Percentiles rank a stretch among this genome's conserved stretches.
phyloP scores from a whole-genome alignment of 2,113 vertebrate genomes.

The Heterotilapia buettikoferi region DNA sequence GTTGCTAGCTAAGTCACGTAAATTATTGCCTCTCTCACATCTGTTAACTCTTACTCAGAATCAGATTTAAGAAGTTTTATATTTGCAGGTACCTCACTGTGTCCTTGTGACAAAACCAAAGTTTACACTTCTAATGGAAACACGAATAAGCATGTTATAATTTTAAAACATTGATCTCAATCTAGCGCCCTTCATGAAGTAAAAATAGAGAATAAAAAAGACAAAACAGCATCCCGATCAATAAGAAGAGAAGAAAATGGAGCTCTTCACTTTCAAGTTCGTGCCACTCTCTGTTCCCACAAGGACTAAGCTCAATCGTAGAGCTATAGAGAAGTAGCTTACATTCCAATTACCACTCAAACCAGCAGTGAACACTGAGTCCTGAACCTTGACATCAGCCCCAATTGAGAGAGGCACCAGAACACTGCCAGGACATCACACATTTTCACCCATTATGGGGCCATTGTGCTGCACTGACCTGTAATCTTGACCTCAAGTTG shows the following conservation, averaged over 20 bases:
- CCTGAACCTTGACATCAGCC: conserved; percentile 27
- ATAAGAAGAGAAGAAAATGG: neutral
- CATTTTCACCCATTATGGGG: conserved; percentile 16
- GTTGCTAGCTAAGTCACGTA: neutral
- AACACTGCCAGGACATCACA: neutral
- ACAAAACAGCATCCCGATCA: neutral
- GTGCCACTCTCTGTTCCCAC: neutral
- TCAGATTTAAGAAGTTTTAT: neutral
- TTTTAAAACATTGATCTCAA: neutral
- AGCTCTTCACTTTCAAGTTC: neutral
- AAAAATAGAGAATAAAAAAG: neutral
- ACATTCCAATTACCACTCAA: conserved; percentile 25
- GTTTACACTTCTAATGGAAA: neutral
- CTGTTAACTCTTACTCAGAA: neutral
- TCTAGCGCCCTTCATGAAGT: neutral
- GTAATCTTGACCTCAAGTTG: conserved; percentile 23
- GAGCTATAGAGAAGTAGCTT: neutral
- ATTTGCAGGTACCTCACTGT: neutral
- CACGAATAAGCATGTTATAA: neutral
- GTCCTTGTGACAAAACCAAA: neutral
- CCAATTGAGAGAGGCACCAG: neutral
- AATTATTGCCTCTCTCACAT: neutral
- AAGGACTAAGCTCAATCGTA: neutral
- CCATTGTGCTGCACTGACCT: conserved; percentile 34
- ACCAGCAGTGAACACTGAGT: neutral